Evolutionary conservation across 2,888 invertebrate species (phyloP), one percentile per base, ranked within the genome.

Genomic region (Troides oblongomaculatus): DNA sequence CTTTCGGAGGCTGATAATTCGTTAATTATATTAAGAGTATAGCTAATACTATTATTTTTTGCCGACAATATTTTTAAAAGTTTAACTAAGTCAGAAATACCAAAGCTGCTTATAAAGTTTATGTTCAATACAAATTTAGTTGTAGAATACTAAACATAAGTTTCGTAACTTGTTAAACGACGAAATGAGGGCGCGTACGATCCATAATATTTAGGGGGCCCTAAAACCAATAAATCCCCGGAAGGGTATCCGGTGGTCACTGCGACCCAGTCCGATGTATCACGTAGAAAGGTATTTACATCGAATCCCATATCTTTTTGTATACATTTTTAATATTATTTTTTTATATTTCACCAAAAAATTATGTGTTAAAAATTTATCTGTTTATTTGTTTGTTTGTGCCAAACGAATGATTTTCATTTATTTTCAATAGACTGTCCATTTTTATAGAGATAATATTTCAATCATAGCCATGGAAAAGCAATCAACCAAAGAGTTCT

Each of bases 201-300:
- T 25, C n/a, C 64, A 43, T 56, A 50, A 60, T 23, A 69, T 64
- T 64, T 43, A 64, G n/a, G 30, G 65, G 43, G 53, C 64, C 65
- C 69, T 50, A 57, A 36, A 65, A 30, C 62, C 46, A 30, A 62
- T 69, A 62, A 65, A 65, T 65, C 43, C 58, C 36, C 69, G 62
- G 62, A 62, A 57, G 62, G 65, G 65, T 57, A 62, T 65, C 65
- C 65, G 46, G 53, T 56, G 68, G 62, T 69, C 65, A 58, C 53
- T 25, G 58, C 57, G 39, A 30, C 56, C 14, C 60, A 23, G 39
- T 25, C 3, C 18, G 36, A 56, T 62, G 56, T 25, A 68, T 18
- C 56, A 25, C 30, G 53, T 59, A 68, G 46, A 36, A 50, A 57
- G 30, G 36, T 60, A 36, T 60, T 60, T 60, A 36, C 18, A 60